Base-by-base conservation (phyloP, 2,797 vertebrate species). In the Scomberomorus guttatus region DNA sequence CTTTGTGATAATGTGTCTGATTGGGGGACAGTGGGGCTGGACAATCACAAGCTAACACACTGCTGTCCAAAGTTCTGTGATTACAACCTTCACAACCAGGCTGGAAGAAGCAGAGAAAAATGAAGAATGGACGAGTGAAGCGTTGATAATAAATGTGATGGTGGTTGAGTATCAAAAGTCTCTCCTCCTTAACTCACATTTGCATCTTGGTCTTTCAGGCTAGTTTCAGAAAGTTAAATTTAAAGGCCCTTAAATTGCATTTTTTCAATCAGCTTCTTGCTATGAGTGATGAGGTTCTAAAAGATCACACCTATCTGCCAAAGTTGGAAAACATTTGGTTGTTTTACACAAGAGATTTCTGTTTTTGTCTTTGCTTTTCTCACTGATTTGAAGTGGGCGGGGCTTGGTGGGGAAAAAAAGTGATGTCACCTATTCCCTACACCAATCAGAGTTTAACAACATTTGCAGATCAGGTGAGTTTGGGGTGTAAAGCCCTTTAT, bases 111-210 rank as follows among this genome's bases (percentile, higher is more conserved):
- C 69, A 72, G 77, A 70, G 77, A 11, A n/a, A 52, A 68, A 80
- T 66, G 79, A 87, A 58, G 61, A 67, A 82, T 56, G 60, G 73
- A 70, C 58, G 72, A 70, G 75, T 82, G 86, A 72, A 14, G 84
- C 39, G 83, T 90, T 87, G 89, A 82, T 85, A 50, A 83, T 86
- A 85, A 34, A 81, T 74, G 85, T 71, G 73, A 84, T 81, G 84
- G 22, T 22, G 81, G 74, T 48, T 24, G 87, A 89, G 81, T 34
- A 37, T 73, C 76, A 50, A 1, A 82, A 87, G 81, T 80, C 77
- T 86, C 85, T 68, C 54, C 75, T 87, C 82, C 42, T 46, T 42
- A 29, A 39, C 72, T 76, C 69, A 11, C 63, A 54, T 4, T 55
- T 17, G 1, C 13, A 67, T 17, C 4, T 8, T 27, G 13, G 20